These are phyloP conservation scores for Manis javanica DNA, from an alignment of 2,797 vertebrate genomes.

Conservation along the genomic window DNA sequence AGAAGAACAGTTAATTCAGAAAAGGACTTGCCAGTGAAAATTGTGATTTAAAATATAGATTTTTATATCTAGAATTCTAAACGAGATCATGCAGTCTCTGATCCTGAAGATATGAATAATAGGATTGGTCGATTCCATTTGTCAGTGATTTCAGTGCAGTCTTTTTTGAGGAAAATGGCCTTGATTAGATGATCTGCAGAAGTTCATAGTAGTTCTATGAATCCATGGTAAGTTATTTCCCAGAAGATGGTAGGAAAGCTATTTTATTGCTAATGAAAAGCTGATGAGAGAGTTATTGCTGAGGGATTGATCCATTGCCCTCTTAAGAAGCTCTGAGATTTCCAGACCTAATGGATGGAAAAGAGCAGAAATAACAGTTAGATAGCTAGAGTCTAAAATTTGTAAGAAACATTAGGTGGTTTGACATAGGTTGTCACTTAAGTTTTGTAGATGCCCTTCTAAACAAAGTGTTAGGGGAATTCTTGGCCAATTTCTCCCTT, in stretches of 20 bases:
- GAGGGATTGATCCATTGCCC: conserved; percentile 73
- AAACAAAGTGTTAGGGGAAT: conserved; percentile 72
- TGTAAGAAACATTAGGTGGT: conserved; percentile 53
- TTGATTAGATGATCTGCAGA: conserved; percentile 35
- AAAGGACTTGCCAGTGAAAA: conserved; percentile 2
- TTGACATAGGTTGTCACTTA: conserved; percentile 70
- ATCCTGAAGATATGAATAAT: background rate
- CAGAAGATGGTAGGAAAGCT: conserved; percentile 70
- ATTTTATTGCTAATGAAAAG: conserved; percentile 81
- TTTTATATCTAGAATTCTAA: conserved; percentile 23
- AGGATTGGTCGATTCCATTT: background rate
- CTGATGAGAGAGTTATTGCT: conserved; percentile 74
- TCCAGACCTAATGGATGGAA: conserved; percentile 69
- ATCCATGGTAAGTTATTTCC: conserved; percentile 71
- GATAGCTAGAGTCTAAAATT: conserved; percentile 54
- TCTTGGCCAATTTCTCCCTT: conserved; percentile 40
- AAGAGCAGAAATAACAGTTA: conserved; percentile 67
- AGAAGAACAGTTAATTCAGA: conserved; percentile 18
- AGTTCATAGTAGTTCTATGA: conserved; percentile 6
- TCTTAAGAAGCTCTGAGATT: conserved; percentile 71
- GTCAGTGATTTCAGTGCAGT: background rate
- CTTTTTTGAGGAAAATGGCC: conserved; percentile 13
- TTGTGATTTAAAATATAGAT: background rate
- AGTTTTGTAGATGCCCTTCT: conserved; percentile 67
- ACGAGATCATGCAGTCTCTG: background rate